Evolutionary conservation across 1,140 invertebrate genomes (phyloP).

Genomic region (Cepaea nemoralis): DNA sequence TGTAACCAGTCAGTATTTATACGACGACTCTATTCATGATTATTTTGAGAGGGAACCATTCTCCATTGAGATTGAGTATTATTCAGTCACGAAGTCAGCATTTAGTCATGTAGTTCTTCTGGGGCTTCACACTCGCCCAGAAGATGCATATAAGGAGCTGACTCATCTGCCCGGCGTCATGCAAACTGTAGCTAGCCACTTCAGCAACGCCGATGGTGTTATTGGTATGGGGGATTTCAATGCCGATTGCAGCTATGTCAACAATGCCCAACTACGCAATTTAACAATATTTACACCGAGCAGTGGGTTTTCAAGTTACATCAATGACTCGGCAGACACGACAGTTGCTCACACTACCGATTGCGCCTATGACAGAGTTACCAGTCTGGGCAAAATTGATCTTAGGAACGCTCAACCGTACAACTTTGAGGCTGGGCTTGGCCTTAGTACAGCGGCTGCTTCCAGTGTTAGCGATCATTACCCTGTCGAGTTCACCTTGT

Average conservation of each 20-base stretch:
- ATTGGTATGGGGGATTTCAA: slow-evolving; percentile 39
- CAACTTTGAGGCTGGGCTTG: slow-evolving; percentile 1
- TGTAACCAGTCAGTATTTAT: background rate
- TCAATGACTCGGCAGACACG: slow-evolving; percentile 7
- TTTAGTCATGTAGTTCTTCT: background rate
- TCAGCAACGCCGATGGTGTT: slow-evolving; percentile 7
- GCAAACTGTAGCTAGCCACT: background rate
- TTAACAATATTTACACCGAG: background rate
- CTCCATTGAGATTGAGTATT: slow-evolving; percentile 25
- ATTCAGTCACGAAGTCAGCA: background rate
- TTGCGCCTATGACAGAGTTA: slow-evolving; percentile 33
- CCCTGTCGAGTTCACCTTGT: slow-evolving; percentile 24
- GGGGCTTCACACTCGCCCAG: slow-evolving; percentile 22
- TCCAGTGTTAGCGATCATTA: slow-evolving; percentile 26
- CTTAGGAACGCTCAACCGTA: background rate
- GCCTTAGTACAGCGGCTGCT: background rate
- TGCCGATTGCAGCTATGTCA: slow-evolving; percentile 35
- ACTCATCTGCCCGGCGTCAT: background rate
- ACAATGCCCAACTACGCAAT: no score
- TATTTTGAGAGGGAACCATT: slow-evolving; percentile 34
- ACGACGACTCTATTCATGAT: slow-evolving; percentile 12
- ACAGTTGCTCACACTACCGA: background rate
- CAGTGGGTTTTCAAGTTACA: slow-evolving; percentile 1
- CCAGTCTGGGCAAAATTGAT: background rate
- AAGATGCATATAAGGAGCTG: slow-evolving; percentile 9